A percentile compares a stretch with the other conserved stretches of the same genome.
These are phyloP conservation scores for Drosophila bipectinata DNA, from an alignment of 1,140 invertebrate genomes.

Conservation along the genomic window DNA sequence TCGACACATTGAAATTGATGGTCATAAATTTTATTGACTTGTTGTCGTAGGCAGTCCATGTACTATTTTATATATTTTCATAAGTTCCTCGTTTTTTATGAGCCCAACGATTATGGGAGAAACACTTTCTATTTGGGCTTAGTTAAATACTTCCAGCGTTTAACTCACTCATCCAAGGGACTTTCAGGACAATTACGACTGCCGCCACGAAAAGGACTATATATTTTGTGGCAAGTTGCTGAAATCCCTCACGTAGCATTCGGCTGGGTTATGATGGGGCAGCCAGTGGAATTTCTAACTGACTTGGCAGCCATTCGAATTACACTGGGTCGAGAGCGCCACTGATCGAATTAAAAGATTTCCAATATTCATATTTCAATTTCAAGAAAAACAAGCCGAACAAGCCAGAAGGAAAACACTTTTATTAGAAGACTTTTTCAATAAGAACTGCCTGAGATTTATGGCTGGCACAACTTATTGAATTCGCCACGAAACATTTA, in stretches of 20 bases:
- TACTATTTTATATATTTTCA: constrained; percentile 1
- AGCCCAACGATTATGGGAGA: constrained; percentile 51
- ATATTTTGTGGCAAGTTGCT: background rate
- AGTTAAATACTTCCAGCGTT: constrained; percentile 55
- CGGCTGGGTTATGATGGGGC: constrained; percentile 2
- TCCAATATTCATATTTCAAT: constrained; percentile 36
- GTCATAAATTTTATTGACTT: constrained; percentile 77
- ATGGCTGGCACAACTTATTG: constrained; percentile 1
- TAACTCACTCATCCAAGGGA: constrained; percentile 64
- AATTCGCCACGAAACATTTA: background rate
- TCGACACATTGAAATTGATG: constrained; percentile 68
- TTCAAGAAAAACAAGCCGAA: background rate
- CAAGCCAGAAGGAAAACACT: constrained; percentile 28
- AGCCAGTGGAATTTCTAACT: constrained; percentile 37
- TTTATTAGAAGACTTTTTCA: constrained; percentile 14
- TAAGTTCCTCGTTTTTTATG: constrained; percentile 37
- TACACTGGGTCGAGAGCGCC: constrained; percentile 27
- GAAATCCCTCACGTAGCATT: constrained; percentile 15
- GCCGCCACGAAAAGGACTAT: constrained; percentile 8
- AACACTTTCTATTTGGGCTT: constrained; percentile 21
- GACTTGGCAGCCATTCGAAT: constrained; percentile 41
- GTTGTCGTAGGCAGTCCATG: constrained; percentile 40
- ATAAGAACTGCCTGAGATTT: constrained; percentile 3
- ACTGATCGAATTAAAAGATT: constrained; percentile 35
- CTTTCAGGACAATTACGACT: constrained; percentile 36